Evolutionary conservation across 2,888 invertebrate species (phyloP).

Genomic region (Oxyteleia sp.): DNA sequence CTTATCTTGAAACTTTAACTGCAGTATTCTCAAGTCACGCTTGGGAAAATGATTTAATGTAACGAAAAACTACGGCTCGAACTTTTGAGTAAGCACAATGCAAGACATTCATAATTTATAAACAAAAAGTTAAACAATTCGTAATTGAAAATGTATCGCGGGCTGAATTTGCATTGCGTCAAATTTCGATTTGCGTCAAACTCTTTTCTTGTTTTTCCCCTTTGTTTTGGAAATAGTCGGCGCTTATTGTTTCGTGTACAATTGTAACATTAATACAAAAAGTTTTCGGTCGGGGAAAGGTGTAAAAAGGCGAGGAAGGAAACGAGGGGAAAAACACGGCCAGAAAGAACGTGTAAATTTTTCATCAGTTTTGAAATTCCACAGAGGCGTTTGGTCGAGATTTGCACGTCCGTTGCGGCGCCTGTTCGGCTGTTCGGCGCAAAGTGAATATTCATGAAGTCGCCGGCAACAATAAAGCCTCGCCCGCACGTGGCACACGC

Average conservation of each 20-base stretch:
- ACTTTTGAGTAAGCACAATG: constrained; percentile 54
- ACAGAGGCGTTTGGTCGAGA: constrained; percentile 60
- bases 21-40: constrained; percentile 68
- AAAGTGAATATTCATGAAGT: constrained; percentile 83
- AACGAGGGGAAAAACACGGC: constrained; percentile 7
- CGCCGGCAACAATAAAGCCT: constrained; percentile 74
- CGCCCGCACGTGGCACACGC: constrained; percentile 67
- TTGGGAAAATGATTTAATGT: constrained; percentile 68
- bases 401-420: constrained; percentile 78
- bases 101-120: constrained; percentile 41
- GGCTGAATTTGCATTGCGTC: constrained; percentile 10
- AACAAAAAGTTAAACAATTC: constrained; percentile 55
- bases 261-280: constrained; percentile 1
- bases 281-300: constrained; percentile 9
- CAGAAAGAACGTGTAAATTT: constrained; percentile 41
- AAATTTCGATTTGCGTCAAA: background rate
- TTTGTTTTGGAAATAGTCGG: background rate
- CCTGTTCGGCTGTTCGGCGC: constrained; percentile 71
- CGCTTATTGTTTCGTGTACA: background rate
- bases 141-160: constrained; percentile 47
- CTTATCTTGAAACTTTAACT: constrained; percentile 72
- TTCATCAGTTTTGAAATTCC: constrained; percentile 65
- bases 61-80: constrained; percentile 61
- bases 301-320: background rate
- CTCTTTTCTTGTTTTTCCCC: background rate